Evolutionary conservation across 2,888 invertebrate genomes (phyloP).

Genomic region (Amblyteles armatorius): DNA sequence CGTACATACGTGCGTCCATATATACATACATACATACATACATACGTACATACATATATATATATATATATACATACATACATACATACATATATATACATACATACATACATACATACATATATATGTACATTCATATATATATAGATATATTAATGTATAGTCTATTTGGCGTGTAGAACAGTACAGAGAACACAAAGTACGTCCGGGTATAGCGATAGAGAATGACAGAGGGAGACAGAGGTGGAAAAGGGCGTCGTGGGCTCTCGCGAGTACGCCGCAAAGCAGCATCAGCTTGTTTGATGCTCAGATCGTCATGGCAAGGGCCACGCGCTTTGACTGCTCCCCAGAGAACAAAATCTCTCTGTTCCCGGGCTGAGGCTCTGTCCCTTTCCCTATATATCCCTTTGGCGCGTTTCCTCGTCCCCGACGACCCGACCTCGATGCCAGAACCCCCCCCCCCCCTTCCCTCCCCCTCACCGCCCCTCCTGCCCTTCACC

Average conservation of each 20-base stretch:
- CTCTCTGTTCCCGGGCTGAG: conserved; percentile 78
- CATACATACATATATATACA: conserved; percentile 68
- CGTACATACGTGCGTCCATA: conserved; percentile 36
- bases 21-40: conserved; percentile 68
- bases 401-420: conserved; percentile 60
- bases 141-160: conserved; percentile 3
- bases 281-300: conserved; percentile 79
- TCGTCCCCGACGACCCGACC: conserved; percentile 59
- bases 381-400: conserved; percentile 57
- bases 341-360: conserved; percentile 84
- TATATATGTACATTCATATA: too few species aligned
- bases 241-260: conserved; percentile 61
- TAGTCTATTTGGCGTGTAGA: conserved; percentile 50
- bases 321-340: conserved; percentile 83
- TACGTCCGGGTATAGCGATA: not conserved
- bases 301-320: conserved; percentile 82
- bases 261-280: conserved; percentile 69
- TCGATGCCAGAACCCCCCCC: conserved; percentile 63
- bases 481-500: conserved; percentile 48
- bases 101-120: not conserved
- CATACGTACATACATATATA: not conserved
- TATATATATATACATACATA: conserved; percentile 18
- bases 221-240: conserved; percentile 38
- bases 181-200: conserved; percentile 33
- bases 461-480: conserved; percentile 51